Evolutionary conservation across 2,888 invertebrate species (phyloP).

Genomic region (Operophtera brumata): DNA sequence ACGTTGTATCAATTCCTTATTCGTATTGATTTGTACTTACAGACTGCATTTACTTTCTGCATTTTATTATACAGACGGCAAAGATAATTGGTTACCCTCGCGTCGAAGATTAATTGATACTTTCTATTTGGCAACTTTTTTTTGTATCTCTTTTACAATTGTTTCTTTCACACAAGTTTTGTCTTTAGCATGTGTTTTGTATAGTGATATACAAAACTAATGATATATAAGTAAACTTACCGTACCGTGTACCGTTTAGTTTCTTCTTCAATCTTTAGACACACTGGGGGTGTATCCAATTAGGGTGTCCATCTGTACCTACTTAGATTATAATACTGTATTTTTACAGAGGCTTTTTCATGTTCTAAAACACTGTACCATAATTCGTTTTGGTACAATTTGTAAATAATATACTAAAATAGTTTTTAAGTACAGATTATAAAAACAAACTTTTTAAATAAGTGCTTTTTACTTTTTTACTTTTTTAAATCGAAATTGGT

Average conservation of each 20-base stretch:
- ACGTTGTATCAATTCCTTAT: slow-evolving; percentile 1
- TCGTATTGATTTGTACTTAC: slow-evolving; percentile 27
- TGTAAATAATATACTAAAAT: slow-evolving; percentile 35
- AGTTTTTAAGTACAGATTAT: slow-evolving; percentile 25
- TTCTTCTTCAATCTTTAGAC: no score
- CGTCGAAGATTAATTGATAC: no score
- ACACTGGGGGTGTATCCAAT: no score
- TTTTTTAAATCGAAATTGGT: slow-evolving; percentile 26
- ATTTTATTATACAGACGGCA: slow-evolving; percentile 30
- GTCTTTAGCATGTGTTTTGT: no score
- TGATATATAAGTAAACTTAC: no score
- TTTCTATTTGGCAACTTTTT: no score
- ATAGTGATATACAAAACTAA: no score
- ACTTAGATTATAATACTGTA: slow-evolving; percentile 21
- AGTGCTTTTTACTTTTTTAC: slow-evolving; percentile 21
- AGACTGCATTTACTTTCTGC: slow-evolving; percentile 41
- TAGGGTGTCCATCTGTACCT: no score
- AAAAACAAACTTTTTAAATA: slow-evolving; percentile 16
- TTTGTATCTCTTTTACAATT: no score
- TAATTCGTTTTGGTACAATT: slow-evolving; percentile 32
- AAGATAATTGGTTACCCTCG: no score
- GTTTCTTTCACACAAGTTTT: no score
- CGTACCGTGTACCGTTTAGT: no score
- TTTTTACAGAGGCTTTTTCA: slow-evolving; percentile 28
- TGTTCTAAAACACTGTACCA: slow-evolving; percentile 31